Evolutionary conservation across 1,140 invertebrate genomes (phyloP), one percentile per base, ranked within the genome.

Genomic region (Bombus difficillimus): DNA sequence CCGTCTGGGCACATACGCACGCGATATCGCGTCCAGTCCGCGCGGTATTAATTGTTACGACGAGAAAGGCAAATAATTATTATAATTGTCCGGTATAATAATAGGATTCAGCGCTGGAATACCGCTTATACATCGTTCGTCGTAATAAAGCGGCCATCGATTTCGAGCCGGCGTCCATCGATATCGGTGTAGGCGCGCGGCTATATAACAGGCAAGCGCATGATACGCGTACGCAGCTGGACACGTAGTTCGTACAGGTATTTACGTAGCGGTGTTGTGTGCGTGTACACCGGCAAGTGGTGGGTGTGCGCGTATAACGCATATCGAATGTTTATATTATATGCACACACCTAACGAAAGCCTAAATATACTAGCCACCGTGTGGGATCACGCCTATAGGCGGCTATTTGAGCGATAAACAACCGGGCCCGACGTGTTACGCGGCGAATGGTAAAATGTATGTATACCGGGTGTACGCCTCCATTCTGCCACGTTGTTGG

Each of bases 41-140:
- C 88, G 85, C 86, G 89, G 92, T 93, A 95, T 94, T 93, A 94
- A 94, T 95, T 95, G 94, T 94, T 94, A 93, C 92, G 92, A 94
- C 92, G 91, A 90, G 86, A 94, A 95, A 94, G 92, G 93, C 93
- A 95, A 94, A 95, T 95, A 95, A 95, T 95, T 95, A 94, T 94
- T 94, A 95, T 95, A 95, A 95, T 94, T 94, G 92, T 94, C 92
- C 90, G 87, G 91, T 92, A 92, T 94, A 94, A 94, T 94, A 92
- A 94, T 93, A 93, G 92, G 92, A 93, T 94, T 93, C 88, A 85
- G 78, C 88, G 83, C 86, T 90, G 88, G 88, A 90, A 85, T 88
- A 87, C 86, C 86, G 88, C 93, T 91, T 91, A 91, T 92, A 92
- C 87, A 92, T 91, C 92, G 88, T 90, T 88, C 90, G 90, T 91